phyloP scores from a whole-genome alignment of 2,113 vertebrate genomes.

The Cyphomyrus plagiostoma region DNA sequence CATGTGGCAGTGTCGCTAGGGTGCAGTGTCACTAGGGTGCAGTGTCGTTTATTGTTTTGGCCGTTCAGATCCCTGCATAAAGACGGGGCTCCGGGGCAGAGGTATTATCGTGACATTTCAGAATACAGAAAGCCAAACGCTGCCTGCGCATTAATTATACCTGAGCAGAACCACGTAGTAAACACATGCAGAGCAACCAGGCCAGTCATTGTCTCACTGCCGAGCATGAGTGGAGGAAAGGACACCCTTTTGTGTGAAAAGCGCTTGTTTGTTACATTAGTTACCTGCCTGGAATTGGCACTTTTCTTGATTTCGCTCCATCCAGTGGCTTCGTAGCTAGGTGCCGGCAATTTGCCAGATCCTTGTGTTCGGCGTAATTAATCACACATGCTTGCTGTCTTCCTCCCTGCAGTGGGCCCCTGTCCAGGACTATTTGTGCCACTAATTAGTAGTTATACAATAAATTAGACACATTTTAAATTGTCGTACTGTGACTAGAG shows the following conservation, averaged over 20 bases:
- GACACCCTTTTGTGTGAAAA: not conserved
- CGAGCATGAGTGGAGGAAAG: not conserved
- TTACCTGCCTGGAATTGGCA: conserved; percentile 1
- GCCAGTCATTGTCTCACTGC: not conserved
- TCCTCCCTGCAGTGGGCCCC: not conserved
- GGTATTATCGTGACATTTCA: conserved; percentile 8
- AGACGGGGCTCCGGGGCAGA: conserved; percentile 20
- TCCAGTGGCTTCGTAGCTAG: not conserved
- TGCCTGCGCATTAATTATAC: conserved; percentile 10
- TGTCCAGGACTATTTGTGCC: not conserved
- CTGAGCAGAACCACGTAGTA: not conserved
- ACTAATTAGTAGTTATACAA: not conserved
- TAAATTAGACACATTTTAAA: not conserved
- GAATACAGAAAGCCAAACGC: conserved; percentile 11
- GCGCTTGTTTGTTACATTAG: not conserved
- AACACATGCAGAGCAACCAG: not conserved
- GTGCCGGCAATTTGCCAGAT: not conserved
- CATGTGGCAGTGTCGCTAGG: not conserved
- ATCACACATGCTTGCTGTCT: not conserved
- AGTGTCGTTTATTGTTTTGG: conserved; percentile 4
- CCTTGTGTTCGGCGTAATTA: not conserved
- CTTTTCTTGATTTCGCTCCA: not conserved
- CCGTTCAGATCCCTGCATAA: conserved; percentile 33
- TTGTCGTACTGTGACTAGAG: not conserved
- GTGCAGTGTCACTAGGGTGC: not conserved